Conservation (phyloP, 2,888 invertebrate genomes). For the Tachina grossa region DNA sequence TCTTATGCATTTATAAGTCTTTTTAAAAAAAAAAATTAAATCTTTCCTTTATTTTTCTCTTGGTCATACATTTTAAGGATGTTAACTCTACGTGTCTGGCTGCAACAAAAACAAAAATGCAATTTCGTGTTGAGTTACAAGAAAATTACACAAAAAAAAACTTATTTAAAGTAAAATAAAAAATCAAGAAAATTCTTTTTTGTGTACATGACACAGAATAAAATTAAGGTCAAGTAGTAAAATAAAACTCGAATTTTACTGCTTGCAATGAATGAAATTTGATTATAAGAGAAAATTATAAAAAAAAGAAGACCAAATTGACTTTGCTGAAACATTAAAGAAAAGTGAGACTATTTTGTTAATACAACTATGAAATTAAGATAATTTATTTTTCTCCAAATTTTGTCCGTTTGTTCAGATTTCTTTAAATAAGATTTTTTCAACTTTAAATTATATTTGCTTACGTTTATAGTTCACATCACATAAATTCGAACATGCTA, state of each 20-base stretch:
- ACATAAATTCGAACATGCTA: too few species aligned
- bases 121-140: conserved; percentile 10
- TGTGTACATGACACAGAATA: conserved; percentile 22
- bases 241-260: conserved; percentile 18
- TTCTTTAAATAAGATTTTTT: too few species aligned
- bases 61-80: conserved; percentile 30
- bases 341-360: background rate
- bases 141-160: background rate
- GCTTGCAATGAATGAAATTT: conserved; percentile 19
- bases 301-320: conserved; percentile 1
- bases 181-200: background rate
- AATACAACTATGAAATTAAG: background rate
- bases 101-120: conserved; percentile 19
- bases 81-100: conserved; percentile 56
- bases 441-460: too few species aligned
- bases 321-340: conserved; percentile 12
- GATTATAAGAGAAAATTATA: background rate
- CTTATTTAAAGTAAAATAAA: conserved; percentile 33
- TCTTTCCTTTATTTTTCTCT: background rate
- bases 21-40: conserved; percentile 8
- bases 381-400: too few species aligned
- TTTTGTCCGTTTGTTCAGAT: too few species aligned
- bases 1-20: conserved; percentile 43
- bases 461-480: too few species aligned
- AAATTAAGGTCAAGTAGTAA: conserved; percentile 44